phyloP scores from a whole-genome alignment of 1,140 invertebrate genomes.

The Cataglyphis hispanica region DNA sequence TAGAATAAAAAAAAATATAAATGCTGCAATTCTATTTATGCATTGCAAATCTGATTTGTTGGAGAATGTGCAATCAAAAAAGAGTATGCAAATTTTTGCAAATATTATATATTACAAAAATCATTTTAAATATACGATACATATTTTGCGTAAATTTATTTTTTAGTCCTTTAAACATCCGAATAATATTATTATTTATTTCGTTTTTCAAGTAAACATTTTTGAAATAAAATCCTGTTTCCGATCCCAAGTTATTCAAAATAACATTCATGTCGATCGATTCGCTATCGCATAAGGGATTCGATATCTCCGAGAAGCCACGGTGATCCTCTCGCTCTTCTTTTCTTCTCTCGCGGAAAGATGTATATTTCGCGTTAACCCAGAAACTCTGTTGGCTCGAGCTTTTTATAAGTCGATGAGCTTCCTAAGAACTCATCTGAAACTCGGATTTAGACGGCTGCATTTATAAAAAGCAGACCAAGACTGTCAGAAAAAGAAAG shows the following conservation, averaged over 20 bases:
- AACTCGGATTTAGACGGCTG: conserved; percentile 82
- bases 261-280: conserved; percentile 60
- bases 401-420: conserved; percentile 83
- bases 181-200: neutral
- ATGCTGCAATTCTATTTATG: neutral
- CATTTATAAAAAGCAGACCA: conserved; percentile 21
- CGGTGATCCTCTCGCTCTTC: conserved; percentile 58
- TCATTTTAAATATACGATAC: neutral
- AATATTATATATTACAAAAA: neutral
- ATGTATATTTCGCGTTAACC: conserved; percentile 77
- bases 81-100: neutral
- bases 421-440: conserved; percentile 83
- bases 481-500: conserved; percentile 26
- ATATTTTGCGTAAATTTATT: neutral
- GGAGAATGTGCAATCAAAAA: neutral
- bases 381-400: conserved; percentile 78
- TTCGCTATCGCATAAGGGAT: conserved; percentile 14
- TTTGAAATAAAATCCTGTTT: conserved; percentile 53
- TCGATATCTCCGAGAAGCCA: conserved; percentile 12
- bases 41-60: neutral
- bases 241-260: conserved; percentile 63
- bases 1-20: neutral
- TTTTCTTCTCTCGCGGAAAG: conserved; percentile 56
- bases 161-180: neutral
- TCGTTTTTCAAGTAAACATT: neutral